phyloP scores from a whole-genome alignment of 2,888 invertebrate species.

The Diadegma fenestrale region DNA sequence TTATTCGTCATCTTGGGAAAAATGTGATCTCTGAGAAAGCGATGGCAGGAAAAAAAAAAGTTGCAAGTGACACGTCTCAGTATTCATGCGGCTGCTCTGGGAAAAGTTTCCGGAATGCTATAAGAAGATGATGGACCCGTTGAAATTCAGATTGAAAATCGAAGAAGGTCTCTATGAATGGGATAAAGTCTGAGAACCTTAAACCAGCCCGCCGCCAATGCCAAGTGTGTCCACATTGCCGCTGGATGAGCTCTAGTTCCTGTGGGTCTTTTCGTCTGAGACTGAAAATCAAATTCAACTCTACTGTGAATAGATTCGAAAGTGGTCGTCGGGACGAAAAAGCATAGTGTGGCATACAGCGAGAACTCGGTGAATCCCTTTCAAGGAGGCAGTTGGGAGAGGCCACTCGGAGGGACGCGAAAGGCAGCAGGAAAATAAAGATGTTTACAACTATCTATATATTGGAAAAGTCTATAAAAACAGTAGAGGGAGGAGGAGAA shows the following conservation, averaged over 20 bases:
- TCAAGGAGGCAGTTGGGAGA: slow-evolving; percentile 41
- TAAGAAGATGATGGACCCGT: slow-evolving; percentile 37
- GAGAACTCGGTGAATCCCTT: slow-evolving; percentile 40
- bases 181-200: slow-evolving; percentile 33
- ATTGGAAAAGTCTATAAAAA: background rate
- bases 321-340: slow-evolving; percentile 32
- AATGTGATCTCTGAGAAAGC: background rate
- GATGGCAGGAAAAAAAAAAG: slow-evolving; percentile 2
- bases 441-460: background rate
- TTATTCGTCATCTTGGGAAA: background rate
- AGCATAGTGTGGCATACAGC: slow-evolving; percentile 31
- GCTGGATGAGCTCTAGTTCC: slow-evolving; percentile 25
- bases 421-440: slow-evolving; percentile 10
- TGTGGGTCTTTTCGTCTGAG: slow-evolving; percentile 30
- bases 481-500: slow-evolving; percentile 18
- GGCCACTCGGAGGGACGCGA: slow-evolving; percentile 28
- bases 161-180: slow-evolving; percentile 36
- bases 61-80: slow-evolving; percentile 1
- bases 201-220: slow-evolving; percentile 22
- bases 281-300: slow-evolving; percentile 65
- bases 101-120: slow-evolving; percentile 12
- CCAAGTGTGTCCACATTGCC: slow-evolving; percentile 38
- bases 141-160: slow-evolving; percentile 55
- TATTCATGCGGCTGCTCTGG: background rate
- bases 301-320: slow-evolving; percentile 59